Evolutionary conservation across 23 tunicate species (phyloP).

Genomic region (Trididemnum miniatum): DNA sequence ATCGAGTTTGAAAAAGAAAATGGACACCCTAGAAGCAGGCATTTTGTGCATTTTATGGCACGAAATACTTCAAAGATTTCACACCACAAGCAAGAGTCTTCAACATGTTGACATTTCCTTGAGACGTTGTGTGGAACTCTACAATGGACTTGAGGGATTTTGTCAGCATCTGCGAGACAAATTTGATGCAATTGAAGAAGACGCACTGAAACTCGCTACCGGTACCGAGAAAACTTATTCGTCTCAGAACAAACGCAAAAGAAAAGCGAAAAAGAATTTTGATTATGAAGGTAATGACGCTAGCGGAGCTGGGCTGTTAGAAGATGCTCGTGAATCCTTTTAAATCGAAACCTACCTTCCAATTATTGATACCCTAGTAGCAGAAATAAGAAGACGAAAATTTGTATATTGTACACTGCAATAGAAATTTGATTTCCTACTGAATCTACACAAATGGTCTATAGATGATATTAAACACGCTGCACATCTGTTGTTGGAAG

Average conservation of each 20-base stretch:
- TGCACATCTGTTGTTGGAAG: constrained; percentile 1
- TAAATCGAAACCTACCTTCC: constrained; percentile 22
- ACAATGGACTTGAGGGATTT: constrained; percentile 24
- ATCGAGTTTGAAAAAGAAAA: constrained; percentile 23
- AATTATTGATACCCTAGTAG: constrained; percentile 21
- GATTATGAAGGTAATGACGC: constrained; percentile 20
- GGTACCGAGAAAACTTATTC: constrained; percentile 9
- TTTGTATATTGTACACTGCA: constrained; percentile 16
- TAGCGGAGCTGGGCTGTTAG: constrained; percentile 6
- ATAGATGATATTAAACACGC: neutral
- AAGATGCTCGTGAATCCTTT: constrained; percentile 17
- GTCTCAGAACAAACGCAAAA: constrained; percentile 29
- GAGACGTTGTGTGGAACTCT: constrained; percentile 17
- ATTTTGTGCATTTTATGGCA: constrained; percentile 20
- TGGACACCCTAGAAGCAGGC: constrained; percentile 20
- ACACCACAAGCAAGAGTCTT: constrained; percentile 20
- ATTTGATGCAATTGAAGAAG: constrained; percentile 12
- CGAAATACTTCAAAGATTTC: constrained; percentile 21
- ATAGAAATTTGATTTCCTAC: constrained; percentile 5
- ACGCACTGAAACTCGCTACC: constrained; percentile 18
- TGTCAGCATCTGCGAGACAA: constrained; percentile 4
- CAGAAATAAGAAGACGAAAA: constrained; percentile 17
- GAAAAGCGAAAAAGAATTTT: constrained; percentile 24
- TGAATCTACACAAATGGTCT: constrained; percentile 20
- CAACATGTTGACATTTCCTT: constrained; percentile 22